A percentile compares a stretch with the other conserved stretches of the same genome.
phyloP scores from a whole-genome alignment of 2,797 vertebrate genomes.

The Cryptoprocta ferox region DNA sequence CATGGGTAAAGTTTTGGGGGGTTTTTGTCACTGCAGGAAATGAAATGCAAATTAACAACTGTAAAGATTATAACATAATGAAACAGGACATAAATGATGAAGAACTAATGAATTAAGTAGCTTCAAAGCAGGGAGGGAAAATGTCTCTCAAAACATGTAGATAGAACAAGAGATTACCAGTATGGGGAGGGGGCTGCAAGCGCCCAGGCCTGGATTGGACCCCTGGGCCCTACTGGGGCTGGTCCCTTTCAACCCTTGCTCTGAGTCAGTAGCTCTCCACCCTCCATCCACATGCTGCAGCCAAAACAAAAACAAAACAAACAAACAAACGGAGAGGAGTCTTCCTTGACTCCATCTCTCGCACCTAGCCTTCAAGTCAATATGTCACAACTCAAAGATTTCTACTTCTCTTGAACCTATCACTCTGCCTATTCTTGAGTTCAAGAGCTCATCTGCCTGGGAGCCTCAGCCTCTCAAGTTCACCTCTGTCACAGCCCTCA shows the following conservation, averaged over 20 bases:
- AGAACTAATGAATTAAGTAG: constrained; percentile 86
- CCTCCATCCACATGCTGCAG: background rate
- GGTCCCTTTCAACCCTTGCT: background rate
- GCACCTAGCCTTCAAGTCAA: background rate
- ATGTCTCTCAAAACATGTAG: constrained; percentile 78
- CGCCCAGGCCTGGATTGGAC: background rate
- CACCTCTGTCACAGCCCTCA: background rate
- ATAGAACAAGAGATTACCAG: constrained; percentile 77
- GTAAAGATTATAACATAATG: constrained; percentile 86
- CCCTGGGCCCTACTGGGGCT: background rate
- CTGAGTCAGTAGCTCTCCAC: background rate
- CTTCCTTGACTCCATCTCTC: background rate
- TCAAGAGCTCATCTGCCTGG: background rate
- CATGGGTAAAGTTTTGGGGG: background rate
- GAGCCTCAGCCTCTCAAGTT: background rate
- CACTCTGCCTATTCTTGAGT: background rate
- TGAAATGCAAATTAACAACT: constrained; percentile 87
- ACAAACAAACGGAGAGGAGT: background rate
- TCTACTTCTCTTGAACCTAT: background rate
- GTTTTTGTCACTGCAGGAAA: constrained; percentile 75
- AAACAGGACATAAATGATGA: constrained; percentile 83
- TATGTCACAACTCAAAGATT: background rate
- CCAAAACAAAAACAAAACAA: background rate
- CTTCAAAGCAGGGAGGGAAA: constrained; percentile 77
- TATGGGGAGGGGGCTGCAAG: background rate